Evolutionary conservation across 2,113 vertebrate species (phyloP), one percentile per base, ranked within the genome.

Genomic region (Synodontis membranacea): DNA sequence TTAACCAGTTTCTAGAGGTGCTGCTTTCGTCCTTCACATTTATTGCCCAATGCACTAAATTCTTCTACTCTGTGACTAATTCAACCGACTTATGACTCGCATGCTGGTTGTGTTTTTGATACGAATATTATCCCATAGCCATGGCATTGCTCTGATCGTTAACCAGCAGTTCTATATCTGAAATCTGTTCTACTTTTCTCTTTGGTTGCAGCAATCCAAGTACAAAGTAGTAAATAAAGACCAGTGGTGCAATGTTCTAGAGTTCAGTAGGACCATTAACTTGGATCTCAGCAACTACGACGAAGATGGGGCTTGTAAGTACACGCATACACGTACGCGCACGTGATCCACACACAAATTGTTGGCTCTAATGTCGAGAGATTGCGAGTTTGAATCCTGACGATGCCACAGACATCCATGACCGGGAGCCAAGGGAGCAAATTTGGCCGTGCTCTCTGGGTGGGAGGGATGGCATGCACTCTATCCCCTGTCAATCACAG

Each of bases 211-310:
- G 98, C 98, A 99, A 96, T 99, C 98, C 85, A 99, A 99, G 94
- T 99, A 99, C 89, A 99, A 99, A 96, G 98, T 99, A 90, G 98
- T 99, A 94, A 99, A 99, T 95, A 99, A 99, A 96, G 98, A 99
- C 96, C 98, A 99, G 86, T 99, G 98, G 98, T 99, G 98, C 94
- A 99, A 99, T 7, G 98, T 99, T 91, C 96, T 99, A 92, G 98
- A 99, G 93, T 99, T 99, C 95, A 99, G 98, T 95, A 95, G 98
- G 94, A 99, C 97, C 92, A 99, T 99, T 95, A 98, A 96, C 92
- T 96, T 99, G 92, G 98, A 99, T 96, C 98, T 99, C 94, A 98
- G 97, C 93, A 99, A 99, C 95, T 99, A 99, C 7, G 98, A 99
- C 50, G 98, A 99, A 94, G 98, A 99, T 3, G 98, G 98, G 89